phyloP scores from a whole-genome alignment of 2,113 vertebrate species.

The Pseudonaja textilis region DNA sequence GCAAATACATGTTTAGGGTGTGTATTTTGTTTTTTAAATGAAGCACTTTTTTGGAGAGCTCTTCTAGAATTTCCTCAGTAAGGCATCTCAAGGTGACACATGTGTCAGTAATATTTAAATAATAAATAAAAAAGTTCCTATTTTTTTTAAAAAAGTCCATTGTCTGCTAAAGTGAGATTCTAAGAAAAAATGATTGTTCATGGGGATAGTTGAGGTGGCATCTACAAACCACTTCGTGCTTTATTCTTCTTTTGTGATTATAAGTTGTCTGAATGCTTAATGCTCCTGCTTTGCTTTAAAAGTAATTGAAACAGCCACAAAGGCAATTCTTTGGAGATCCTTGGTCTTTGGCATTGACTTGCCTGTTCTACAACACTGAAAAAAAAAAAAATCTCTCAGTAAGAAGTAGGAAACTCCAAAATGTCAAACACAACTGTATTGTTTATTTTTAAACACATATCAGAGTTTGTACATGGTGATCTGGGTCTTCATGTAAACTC shows the following conservation, averaged over 20 bases:
- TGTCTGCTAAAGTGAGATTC: neutral
- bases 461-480: constrained; percentile 23
- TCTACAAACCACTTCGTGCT: neutral
- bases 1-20: neutral
- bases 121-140: neutral
- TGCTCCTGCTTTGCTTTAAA: neutral
- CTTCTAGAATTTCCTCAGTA: neutral
- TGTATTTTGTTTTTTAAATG: neutral
- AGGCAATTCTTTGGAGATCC: neutral
- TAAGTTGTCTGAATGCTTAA: neutral
- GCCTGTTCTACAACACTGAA: neutral
- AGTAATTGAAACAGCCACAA: neutral
- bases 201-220: neutral
- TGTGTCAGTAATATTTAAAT: neutral
- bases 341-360: neutral
- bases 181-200: neutral
- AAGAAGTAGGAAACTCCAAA: neutral
- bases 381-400: neutral
- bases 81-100: neutral
- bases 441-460: constrained; percentile 23
- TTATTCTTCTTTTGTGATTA: neutral
- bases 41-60: neutral
- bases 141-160: neutral
- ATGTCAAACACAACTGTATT: constrained; percentile 8
- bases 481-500: neutral